Base-by-base conservation (phyloP, 2,797 vertebrate species). In the Gobionotothen gibberifrons region DNA sequence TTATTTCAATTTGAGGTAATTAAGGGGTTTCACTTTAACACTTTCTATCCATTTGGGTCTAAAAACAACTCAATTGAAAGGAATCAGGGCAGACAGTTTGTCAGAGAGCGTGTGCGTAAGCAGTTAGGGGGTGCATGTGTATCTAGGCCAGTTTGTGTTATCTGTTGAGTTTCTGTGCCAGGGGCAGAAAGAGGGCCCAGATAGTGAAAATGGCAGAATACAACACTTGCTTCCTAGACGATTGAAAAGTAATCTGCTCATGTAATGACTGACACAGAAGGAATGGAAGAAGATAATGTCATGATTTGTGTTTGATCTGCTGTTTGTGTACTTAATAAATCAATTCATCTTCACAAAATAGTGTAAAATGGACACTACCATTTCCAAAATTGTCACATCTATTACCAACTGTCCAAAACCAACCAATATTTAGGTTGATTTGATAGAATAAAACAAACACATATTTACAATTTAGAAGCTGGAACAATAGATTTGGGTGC, bases 131-230 rank as follows among this genome's bases (percentile, higher is more conserved):
- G 62, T 78, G 36, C 66, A 19, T 80, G 73, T 85, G 72, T 79
- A 85, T 87, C 86, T 82, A 85, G 82, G 89, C 57, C 89, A 86
- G 68, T 85, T 89, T 78, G 69, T 84, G 79, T 87, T 80, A 76
- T 84, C 76, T 79, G 74, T 59, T 86, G 51, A 57, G 66, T 80
- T 71, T 75, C 51, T 59, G 73, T 79, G 84, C 88, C 77, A 72
- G 79, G 74, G 76, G 76, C 81, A 64, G 73, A 81, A 58, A 76
- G 54, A 36, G 57, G 44, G 63, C 71, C 65, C 72, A 83, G 6
- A 80, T 69, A 69, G 54, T 36, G 64, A 73, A 75, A 79, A 60
- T 47, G 72, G 49, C 59, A 13, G 64, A 71, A 64, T 61, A 56
- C 76, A 72, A 73, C 58, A 81, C 71, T 74, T 69, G 72, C 79